Base-by-base conservation (phyloP, 2,797 vertebrate species). In the Nannoperca obscura region DNA sequence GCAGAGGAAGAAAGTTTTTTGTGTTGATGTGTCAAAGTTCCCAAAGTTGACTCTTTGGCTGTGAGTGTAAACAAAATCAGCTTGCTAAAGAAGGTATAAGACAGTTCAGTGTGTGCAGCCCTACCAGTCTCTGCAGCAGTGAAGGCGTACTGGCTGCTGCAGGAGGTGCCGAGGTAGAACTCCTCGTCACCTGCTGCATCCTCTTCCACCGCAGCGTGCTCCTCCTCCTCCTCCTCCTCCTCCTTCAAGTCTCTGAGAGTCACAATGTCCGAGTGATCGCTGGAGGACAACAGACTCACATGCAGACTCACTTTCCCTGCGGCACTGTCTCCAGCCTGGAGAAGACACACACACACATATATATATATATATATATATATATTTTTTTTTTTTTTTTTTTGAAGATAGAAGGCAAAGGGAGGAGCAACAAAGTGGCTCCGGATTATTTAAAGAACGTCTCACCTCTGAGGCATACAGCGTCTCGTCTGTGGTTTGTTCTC, bases 221-320 rank as follows among this genome's bases (percentile, higher is more conserved):
- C 93, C 8, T 88, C 91, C 62, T 95, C 79, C 76, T 91, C 94
- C 20, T 78, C 91, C 20, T 78, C 91, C 9, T 88, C 91, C 62
- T 95, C 93, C 86, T 93, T 96, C n/a, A 95, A 80, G 68, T 97
- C 95, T 66, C 96, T 95, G 42, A 99, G 95, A 4, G 97, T 99
- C 90, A 99, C 93, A 38, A 99, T 99, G 92, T 99, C 98, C 1
- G 98, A 99, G 89, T 98, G 97, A 76, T 99, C 97, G 0, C 98
- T 99, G 88, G 94, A 89, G 66, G 97, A 92, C 86, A 96, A 95
- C 81, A 96, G 44, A 13, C 90, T 93, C 52, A 92, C 90, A 4
- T 81, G 93, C 74, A 27, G 24, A 27, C 24, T 27, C 24, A 96
- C 96, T 63, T 96, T 95, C 54, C 54, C 86, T 34, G 76, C 44